Base-by-base conservation (phyloP, 2,888 invertebrate species). In the Pristionchus fissidentatus region DNA sequence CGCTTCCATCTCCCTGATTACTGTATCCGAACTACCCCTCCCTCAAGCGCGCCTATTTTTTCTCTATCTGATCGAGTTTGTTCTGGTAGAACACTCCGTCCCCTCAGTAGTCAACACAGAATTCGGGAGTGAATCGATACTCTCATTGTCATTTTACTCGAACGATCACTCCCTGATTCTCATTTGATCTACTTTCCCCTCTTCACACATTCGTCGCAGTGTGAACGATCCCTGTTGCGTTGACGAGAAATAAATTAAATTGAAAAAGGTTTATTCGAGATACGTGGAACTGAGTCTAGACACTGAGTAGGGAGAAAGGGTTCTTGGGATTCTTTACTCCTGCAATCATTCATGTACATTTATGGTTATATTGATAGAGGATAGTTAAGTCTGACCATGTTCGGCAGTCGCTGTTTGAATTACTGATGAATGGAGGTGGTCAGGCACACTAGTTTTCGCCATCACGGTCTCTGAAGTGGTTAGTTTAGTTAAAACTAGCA, bases 221-320 rank as follows among this genome's bases (percentile, higher is more conserved):
- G 66, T 66, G 66, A 66, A 66, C 35, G 66, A 66, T 66, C 66
- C 66, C 38, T 66, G 66, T 66, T 66, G 66, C 66, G 66, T 35
- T 66, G 66, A 66, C 66, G 66, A 66, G 66, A 66, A 66, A 38
- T 66, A 66, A 66, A 66, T n/a, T 13, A 7, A 41, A 32, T 75
- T 75, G 75, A 75, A 75, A 66, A 66, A 22, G 29, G 7, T 26
- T 75, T 75, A 75, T 75, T 41, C 29, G 43, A 19, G 43, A 10
- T n/a, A 43, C 3, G 46, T 19, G 22, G 29, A 29, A 41, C 10
- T 49, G 49, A 49, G 13, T 10, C 19, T 49, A 10, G 49, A 49
- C 49, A 15, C 73, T 26, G 32, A 75, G 75, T 46, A 26, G 75
- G 32, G 75, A 75, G 41, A 75, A 75, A 5, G 75, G 75, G 29